Base-by-base conservation (phyloP, 1,140 invertebrate species). In the Drosophila willistoni region DNA sequence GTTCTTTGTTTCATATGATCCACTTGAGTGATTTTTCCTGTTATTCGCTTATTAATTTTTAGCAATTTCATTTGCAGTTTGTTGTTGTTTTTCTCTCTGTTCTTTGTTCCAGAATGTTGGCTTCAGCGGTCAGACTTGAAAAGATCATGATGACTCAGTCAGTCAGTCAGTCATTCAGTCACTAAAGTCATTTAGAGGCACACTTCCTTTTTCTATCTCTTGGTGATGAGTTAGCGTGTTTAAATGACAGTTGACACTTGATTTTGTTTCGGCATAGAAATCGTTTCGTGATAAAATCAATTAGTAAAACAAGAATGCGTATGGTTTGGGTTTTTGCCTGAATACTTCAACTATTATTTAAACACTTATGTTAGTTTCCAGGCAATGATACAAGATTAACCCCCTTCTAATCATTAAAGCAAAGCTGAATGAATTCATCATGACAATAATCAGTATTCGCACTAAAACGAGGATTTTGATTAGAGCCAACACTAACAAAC, bases 11-110 rank as follows among this genome's bases (percentile, higher is more conserved):
- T 51, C 44, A 51, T 51, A 4, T 51, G 44, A 51, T 51, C 44
- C 17, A 22, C 44, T 51, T 51, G 44, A 51, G 44, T 51, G 44
- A 51, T 51, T 51, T 51, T 51, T 51, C 44, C 44, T 51, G 44
- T 51, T 51, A 22, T 51, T 51, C 17, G 17, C 44, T 51, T 51
- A 51, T 51, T 51, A 51, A 51, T 51, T 51, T 51, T 51, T 51
- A 51, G 44, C 44, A 51, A 47, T 47, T 47, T 47, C 44, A 47
- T 47, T 19, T 47, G 14, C 42, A 44, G 42, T 47, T 3, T 29
- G 29, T 29, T 29, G 5, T 19, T 17, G 14, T 47, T 19, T 47
- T 4, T 3, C 1, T 47, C 3, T 47, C 14, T 14, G 13, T 47
- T 47, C 14, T 17, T 47, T 47, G 17, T 51, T 51, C 44, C 9